Base-by-base conservation (phyloP, 2,113 vertebrate species). In the Cottus gobio region DNA sequence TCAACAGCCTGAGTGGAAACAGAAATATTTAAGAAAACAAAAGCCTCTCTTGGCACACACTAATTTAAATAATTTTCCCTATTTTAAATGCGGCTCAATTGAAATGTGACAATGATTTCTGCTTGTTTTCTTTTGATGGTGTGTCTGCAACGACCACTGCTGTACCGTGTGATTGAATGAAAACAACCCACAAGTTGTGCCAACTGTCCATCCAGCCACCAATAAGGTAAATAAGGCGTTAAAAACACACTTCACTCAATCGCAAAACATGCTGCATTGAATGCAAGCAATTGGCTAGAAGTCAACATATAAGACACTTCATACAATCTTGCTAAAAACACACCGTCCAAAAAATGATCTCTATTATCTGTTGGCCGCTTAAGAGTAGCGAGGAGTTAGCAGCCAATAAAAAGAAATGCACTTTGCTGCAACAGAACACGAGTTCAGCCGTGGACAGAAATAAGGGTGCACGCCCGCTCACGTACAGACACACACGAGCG, bases 1-100 rank as follows among this genome's bases (percentile, higher is more conserved):
- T 99, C 97, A 22, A 99, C 91, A 31, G 92, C 92, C 92, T 94
- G 82, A 39, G n/a, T 2, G 36, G 8, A 79, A 63, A 85, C 13
- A 77, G 12, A 74, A 67, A 66, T 1, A 44, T 28, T 15, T 56
- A 44, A 18, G n/a, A 48, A 54, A 39, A 78, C 20, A 63, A 46
- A 36, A 16, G 22, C 10, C 15, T 63, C 42, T 36, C 20, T 30
- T 58, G 2, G 11, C 16, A 60, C 24, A 30, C 1, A 58, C 28
- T 30, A 6, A 6, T 37, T 44, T 13, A 44, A 15, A 20, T 52
- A 7, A 34, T 50, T 50, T 28, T 1, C 20, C 37, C 4, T 1
- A 11, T 3, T 24, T 39, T 37, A 11, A 69, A 9, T 15, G 36
- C 18, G 1, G 1, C 8, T 42, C 24, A 30, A 22, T 42, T 22